phyloP scores from a whole-genome alignment of 2,888 invertebrate species.

The Netelia inedita region DNA sequence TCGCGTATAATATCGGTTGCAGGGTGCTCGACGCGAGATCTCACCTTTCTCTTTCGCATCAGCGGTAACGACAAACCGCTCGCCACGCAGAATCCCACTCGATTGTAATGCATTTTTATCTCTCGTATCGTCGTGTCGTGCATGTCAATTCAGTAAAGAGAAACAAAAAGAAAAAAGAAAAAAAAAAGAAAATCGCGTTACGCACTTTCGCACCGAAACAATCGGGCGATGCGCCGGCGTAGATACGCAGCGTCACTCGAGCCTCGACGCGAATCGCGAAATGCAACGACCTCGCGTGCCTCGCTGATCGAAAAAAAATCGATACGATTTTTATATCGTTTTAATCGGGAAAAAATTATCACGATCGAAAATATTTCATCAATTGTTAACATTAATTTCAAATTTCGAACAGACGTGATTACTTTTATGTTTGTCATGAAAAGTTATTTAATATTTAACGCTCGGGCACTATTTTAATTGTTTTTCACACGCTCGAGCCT shows the following conservation, averaged over 20 bases:
- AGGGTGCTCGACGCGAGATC: slow-evolving; percentile 22
- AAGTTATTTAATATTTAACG: neutral
- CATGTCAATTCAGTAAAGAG: neutral
- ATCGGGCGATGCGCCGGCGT: slow-evolving; percentile 16
- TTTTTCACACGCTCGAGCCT: neutral
- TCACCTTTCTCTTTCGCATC: slow-evolving; percentile 64
- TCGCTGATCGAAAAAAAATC: neutral
- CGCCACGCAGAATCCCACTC: neutral
- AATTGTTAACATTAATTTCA: neutral
- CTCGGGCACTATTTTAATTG: neutral
- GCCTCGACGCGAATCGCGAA: neutral
- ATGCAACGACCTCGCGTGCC: neutral
- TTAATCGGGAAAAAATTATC: neutral
- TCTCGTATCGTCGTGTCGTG: neutral
- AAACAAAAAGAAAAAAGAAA: neutral
- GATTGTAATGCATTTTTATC: neutral
- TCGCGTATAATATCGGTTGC: neutral
- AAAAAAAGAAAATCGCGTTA: slow-evolving; percentile 26
- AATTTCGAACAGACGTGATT: too few species aligned
- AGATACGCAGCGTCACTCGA: slow-evolving; percentile 4
- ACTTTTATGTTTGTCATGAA: too few species aligned
- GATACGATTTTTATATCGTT: neutral
- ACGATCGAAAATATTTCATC: neutral
- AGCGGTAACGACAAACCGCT: neutral
- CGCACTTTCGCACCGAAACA: slow-evolving; percentile 51